phyloP scores from a whole-genome alignment of 2,888 invertebrate genomes.

The Mayetiola destructor region DNA sequence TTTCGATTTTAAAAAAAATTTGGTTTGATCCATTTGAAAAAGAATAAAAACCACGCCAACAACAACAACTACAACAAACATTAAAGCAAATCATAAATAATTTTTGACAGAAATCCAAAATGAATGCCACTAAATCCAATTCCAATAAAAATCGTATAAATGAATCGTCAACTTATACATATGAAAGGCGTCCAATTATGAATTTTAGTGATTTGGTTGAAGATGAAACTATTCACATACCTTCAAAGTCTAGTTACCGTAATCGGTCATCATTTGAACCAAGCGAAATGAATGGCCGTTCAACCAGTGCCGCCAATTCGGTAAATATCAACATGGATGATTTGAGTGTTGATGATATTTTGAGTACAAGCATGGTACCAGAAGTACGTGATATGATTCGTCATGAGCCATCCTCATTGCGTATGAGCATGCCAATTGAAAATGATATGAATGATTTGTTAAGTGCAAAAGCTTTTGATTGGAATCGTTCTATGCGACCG shows the following conservation, averaged over 20 bases:
- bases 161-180: background rate
- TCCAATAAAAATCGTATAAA: background rate
- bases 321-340: background rate
- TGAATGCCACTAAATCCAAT: background rate
- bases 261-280: constrained; percentile 26
- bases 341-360: constrained; percentile 26
- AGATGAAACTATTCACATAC: constrained; percentile 31
- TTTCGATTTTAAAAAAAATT: no score
- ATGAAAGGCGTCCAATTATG: background rate
- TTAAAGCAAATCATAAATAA: background rate
- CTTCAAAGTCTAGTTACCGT: no score
- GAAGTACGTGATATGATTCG: background rate
- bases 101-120: background rate
- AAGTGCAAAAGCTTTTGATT: background rate
- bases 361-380: constrained; percentile 19
- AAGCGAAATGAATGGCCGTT: constrained; percentile 31
- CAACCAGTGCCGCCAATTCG: constrained; percentile 22
- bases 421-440: constrained; percentile 21
- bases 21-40: no score
- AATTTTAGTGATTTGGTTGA: constrained; percentile 30
- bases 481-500: no score
- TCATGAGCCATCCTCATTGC: constrained; percentile 29
- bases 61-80: no score
- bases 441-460: constrained; percentile 18
- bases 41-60: no score